Conservation (phyloP, 2,797 vertebrate genomes). For the Sardinella longiceps region DNA sequence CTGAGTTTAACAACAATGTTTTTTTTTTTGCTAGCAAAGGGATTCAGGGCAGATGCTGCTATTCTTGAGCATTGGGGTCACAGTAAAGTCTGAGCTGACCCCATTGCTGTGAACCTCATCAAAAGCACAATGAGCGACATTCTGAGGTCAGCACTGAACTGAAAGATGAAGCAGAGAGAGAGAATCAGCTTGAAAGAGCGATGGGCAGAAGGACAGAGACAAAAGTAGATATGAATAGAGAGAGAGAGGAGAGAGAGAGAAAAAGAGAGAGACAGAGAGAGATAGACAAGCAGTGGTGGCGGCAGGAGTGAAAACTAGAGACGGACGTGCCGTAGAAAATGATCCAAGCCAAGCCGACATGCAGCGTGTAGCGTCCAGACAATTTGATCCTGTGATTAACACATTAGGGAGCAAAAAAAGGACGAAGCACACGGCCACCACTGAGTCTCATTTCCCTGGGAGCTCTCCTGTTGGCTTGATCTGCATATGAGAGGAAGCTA, state of each 20-base stretch:
- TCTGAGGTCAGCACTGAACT: background rate
- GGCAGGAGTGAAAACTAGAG: background rate
- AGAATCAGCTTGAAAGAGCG: background rate
- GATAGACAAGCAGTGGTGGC: background rate
- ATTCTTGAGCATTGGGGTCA: constrained; percentile 22
- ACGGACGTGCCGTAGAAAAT: background rate
- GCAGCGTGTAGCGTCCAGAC: background rate
- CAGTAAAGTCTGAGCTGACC: background rate
- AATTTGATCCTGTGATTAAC: constrained; percentile 58
- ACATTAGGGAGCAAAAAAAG: constrained; percentile 44
- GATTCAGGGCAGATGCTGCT: constrained; percentile 18
- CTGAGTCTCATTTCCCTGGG: constrained; percentile 53
- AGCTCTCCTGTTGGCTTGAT: constrained; percentile 54
- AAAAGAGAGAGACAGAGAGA: background rate
- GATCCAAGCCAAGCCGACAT: background rate
- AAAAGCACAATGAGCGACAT: constrained; percentile 11
- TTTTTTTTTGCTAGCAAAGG: background rate
- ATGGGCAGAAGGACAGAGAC: background rate
- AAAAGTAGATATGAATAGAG: background rate
- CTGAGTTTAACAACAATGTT: constrained; percentile 10
- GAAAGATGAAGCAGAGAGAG: background rate
- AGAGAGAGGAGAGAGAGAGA: background rate
- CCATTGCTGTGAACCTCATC: constrained; percentile 22
- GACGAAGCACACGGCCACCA: background rate
- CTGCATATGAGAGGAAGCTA: constrained; percentile 47